These are phyloP conservation scores for Drosophila biarmipes DNA, from an alignment of 1,140 invertebrate genomes.

Conservation along the genomic window DNA sequence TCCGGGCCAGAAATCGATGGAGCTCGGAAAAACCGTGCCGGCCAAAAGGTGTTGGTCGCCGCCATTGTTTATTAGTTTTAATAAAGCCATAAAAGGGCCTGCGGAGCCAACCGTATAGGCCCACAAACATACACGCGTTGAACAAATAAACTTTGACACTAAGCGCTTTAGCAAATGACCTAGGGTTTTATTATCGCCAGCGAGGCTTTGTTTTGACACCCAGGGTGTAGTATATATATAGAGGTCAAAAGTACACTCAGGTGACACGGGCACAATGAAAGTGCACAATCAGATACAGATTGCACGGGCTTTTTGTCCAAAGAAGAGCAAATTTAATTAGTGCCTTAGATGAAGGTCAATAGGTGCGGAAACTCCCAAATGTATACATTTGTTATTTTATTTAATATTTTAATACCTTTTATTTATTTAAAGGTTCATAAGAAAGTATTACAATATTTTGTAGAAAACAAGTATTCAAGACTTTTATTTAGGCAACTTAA, in stretches of 20 bases:
- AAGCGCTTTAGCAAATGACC: conserved; percentile 75
- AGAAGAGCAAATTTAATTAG: conserved; percentile 1
- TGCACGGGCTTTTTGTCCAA: conserved; percentile 1
- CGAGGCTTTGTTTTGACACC: conserved; percentile 30
- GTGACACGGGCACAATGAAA: conserved; percentile 9
- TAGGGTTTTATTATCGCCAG: conserved; percentile 42
- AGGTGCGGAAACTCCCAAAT: too few species aligned
- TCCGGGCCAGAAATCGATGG: conserved; percentile 35
- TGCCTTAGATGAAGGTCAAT: too few species aligned
- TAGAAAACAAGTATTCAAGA: too few species aligned
- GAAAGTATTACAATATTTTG: too few species aligned
- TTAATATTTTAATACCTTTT: too few species aligned
- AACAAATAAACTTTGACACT: conserved; percentile 67
- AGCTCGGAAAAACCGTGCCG: conserved; percentile 7
- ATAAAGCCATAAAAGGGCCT: conserved; percentile 70
- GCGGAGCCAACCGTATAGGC: conserved; percentile 10
- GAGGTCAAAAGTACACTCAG: conserved; percentile 6
- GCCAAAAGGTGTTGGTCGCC: conserved; percentile 5
- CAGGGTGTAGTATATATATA: background rate
- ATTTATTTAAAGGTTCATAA: too few species aligned
- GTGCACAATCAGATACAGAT: conserved; percentile 15
- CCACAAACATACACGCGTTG: conserved; percentile 18
- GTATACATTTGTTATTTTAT: too few species aligned
- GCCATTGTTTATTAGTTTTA: conserved; percentile 73
- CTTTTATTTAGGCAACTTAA: too few species aligned